Percentiles rank a stretch among this genome's conserved stretches.
phyloP scores from a whole-genome alignment of 2,888 invertebrate species.

The Dugesia japonica region DNA sequence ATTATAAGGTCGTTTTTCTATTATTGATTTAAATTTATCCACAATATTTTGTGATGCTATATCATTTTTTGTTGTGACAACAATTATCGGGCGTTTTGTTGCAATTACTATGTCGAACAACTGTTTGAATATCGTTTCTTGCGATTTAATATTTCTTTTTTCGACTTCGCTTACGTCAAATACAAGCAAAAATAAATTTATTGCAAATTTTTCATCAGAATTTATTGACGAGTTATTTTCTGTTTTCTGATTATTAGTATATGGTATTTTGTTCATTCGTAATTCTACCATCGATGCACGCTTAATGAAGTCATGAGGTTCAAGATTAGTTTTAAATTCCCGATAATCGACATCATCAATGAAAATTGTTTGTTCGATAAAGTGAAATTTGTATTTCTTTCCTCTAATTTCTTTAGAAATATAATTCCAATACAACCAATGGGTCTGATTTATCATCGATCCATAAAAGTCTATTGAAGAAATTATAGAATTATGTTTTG shows the following conservation, averaged over 20 bases:
- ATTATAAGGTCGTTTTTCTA: not conserved
- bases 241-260: not conserved
- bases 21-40: not conserved
- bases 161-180: not conserved
- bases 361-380: not conserved
- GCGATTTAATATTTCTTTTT: not conserved
- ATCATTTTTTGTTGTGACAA: slow-evolving; percentile 2
- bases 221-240: not conserved
- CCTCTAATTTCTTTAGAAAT: not conserved
- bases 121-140: not conserved
- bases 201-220: not conserved
- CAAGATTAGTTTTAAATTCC: not conserved
- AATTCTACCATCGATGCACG: not conserved
- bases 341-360: not conserved
- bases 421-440: not conserved
- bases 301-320: not conserved
- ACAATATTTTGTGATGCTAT: not conserved
- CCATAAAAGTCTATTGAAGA: slow-evolving; percentile 1
- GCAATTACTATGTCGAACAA: not conserved
- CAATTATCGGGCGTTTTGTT: not conserved
- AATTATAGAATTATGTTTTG: not conserved
- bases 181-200: not conserved
- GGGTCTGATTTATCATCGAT: not conserved
- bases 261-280: not conserved
- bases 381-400: not conserved